Base-by-base conservation (phyloP, 2,888 invertebrate genomes). In the Phorcus lineatus region DNA sequence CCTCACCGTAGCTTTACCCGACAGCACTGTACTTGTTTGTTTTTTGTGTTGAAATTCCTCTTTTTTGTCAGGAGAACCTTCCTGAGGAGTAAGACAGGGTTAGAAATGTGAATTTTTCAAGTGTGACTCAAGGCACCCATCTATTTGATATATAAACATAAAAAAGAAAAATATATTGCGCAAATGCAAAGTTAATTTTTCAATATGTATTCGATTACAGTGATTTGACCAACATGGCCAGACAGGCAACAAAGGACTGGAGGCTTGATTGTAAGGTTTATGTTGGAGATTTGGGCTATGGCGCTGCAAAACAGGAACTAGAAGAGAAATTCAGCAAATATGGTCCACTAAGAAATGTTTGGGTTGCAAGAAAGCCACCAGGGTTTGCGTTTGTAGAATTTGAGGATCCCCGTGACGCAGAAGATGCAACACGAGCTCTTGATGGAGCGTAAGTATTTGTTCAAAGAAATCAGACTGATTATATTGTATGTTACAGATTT, bases 331-430 rank as follows among this genome's bases (percentile, higher is more conserved):
- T 98, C 93, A 95, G 95, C 81, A 96, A 97, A 93, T 98, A 97
- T 93, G 98, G 98, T 11, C 96, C 96, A 62, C 94, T 97, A 84
- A 95, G 96, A 88, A 97, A 97, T 93, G 97, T 97, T 67, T 98
- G 97, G 97, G 97, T 98, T 78, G 97, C 97, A 0, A 94, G 97
- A 89, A 97, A 97, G 91, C 98, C 97, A 67, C 97, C 97, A 13
- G 97, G 93, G 6, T 93, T 93, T 88, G 93, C 93, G 13, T 93
- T 93, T 85, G 92, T 93, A n/a, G 93, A 93, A 82, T 94, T 91
- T 86, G 92, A 92, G 62, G 89, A 89, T 78, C 85, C 86, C 4
- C 74, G 88, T 76, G 90, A 90, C 88, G 93, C 93, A 57, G 91
- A 92, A 77, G 93, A 93, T 86, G 93, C 93, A 7, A 91, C 91